Evolutionary conservation across 92 coral and sea anemone species (phyloP).

Genomic region (Parazoanthus atlanticus): DNA sequence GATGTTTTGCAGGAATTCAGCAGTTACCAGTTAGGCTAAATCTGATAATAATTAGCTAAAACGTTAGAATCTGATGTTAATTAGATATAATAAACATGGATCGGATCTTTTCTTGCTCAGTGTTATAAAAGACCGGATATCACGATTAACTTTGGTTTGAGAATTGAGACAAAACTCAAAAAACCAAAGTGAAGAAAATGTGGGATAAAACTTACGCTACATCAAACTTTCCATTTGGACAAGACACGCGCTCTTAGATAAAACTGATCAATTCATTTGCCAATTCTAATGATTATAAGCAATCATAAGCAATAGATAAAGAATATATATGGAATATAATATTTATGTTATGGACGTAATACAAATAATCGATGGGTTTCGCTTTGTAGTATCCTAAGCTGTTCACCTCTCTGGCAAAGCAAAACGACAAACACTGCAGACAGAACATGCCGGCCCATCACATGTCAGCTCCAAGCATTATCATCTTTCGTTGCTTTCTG

Average conservation of each 20-base stretch:
- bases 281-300: background rate
- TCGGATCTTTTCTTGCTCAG: too few species aligned
- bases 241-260: background rate
- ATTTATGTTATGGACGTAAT: background rate
- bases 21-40: background rate
- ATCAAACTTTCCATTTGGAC: background rate
- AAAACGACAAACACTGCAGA: background rate
- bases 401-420: conserved; percentile 25
- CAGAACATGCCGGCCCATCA: conserved; percentile 44
- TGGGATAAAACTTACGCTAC: too few species aligned
- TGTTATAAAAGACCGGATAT: too few species aligned
- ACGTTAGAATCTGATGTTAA: too few species aligned
- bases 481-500: background rate
- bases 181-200: too few species aligned
- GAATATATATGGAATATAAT: background rate
- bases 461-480: conserved; percentile 10
- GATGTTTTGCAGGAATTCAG: background rate
- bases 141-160: too few species aligned
- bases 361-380: background rate
- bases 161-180: too few species aligned
- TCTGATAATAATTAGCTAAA: too few species aligned
- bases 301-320: background rate
- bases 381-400: background rate
- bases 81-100: too few species aligned
- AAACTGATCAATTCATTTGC: background rate